phyloP scores from a whole-genome alignment of 2,797 vertebrate species.

The Coregonus sp. region DNA sequence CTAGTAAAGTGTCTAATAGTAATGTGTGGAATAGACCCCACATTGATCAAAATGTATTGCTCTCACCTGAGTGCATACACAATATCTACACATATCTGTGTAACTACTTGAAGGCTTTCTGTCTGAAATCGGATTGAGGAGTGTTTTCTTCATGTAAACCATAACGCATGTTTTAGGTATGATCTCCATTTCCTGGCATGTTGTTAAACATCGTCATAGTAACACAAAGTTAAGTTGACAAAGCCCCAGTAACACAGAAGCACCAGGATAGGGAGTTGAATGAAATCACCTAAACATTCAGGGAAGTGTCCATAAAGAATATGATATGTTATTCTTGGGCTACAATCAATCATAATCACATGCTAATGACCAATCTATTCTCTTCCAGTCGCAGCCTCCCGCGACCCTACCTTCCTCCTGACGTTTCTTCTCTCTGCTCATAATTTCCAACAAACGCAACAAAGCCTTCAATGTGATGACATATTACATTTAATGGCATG shows the following conservation, averaged over 20 bases:
- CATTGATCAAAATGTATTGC: no score
- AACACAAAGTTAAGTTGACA: conserved; percentile 42
- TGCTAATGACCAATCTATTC: conserved; percentile 22
- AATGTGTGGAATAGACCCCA: no score
- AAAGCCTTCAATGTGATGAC: conserved; percentile 13
- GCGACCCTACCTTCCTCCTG: background rate
- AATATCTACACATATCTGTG: no score
- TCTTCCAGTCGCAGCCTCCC: conserved; percentile 1
- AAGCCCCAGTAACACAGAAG: conserved; percentile 24
- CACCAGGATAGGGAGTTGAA: conserved; percentile 24
- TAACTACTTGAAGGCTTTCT: background rate
- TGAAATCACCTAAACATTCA: conserved; percentile 25
- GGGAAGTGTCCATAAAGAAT: conserved; percentile 27
- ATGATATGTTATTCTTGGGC: conserved; percentile 24
- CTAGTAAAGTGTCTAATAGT: no score
- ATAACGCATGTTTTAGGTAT: background rate
- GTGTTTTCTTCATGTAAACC: no score
- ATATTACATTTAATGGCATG: conserved; percentile 21
- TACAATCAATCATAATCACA: conserved; percentile 42
- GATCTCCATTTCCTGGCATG: background rate
- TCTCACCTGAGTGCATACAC: no score
- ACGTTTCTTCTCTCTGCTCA: conserved; percentile 17
- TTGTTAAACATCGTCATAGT: conserved; percentile 8
- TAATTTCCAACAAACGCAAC: background rate
- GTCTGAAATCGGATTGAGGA: background rate